These are phyloP conservation scores for Coranthus polyacanthus DNA, from an alignment of 2,797 vertebrate genomes.

Conservation along the genomic window DNA sequence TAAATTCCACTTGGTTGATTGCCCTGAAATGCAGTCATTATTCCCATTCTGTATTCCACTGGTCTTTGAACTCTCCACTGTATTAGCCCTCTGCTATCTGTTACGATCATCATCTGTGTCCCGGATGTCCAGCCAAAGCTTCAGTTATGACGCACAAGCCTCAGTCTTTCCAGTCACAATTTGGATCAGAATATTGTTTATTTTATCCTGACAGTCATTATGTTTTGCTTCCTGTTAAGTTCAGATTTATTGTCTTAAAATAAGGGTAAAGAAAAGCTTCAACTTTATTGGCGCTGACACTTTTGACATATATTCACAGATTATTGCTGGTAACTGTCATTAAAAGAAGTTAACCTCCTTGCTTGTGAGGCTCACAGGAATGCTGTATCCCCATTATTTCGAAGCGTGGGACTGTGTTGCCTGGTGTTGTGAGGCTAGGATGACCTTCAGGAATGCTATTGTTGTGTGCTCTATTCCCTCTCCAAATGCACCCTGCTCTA, in stretches of 20 bases:
- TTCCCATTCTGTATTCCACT: conserved; percentile 41
- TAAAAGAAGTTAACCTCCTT: conserved; percentile 59
- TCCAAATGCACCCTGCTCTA: conserved; percentile 86
- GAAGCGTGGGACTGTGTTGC: conserved; percentile 82
- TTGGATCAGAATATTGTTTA: conserved; percentile 2
- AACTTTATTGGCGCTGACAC: no score
- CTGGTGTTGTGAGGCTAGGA: conserved; percentile 76
- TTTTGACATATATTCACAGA: not conserved
- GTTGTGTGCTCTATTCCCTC: conserved; percentile 79
- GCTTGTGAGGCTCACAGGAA: conserved; percentile 65
- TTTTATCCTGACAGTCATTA: no score
- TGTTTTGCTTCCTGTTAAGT: no score
- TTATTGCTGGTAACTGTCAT: conserved; percentile 41
- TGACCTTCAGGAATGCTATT: conserved; percentile 89
- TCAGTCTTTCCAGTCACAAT: not conserved
- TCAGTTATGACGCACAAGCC: conserved; percentile 58
- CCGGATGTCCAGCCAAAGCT: conserved; percentile 56
- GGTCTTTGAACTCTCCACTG: conserved; percentile 62
- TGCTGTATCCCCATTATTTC: conserved; percentile 71
- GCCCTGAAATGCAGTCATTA: conserved; percentile 55
- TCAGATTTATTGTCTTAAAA: no score
- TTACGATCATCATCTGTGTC: conserved; percentile 54
- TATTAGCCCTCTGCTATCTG: conserved; percentile 55
- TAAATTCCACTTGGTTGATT: conserved; percentile 51
- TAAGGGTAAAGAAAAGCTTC: no score